Evolutionary conservation across 2,888 invertebrate genomes (phyloP), one percentile per base, ranked within the genome.

Genomic region (Odontocerum albicorne): DNA sequence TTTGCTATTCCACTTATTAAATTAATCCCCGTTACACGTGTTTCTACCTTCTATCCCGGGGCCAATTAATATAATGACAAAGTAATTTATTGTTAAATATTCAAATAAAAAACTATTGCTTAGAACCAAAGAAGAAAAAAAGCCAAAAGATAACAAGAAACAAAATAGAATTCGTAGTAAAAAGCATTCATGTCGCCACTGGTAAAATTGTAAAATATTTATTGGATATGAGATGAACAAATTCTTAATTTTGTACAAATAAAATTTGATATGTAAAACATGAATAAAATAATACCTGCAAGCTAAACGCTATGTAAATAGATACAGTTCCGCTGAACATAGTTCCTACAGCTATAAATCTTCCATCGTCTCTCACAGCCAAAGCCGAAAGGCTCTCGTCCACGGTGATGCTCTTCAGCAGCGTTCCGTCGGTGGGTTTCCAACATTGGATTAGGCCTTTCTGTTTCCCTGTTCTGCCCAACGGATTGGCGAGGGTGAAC

Each of bases 311-410:
- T 62, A 94, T 83, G 67, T 92, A 92, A 63, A 97, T 88, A 62
- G 90, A 87, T 10, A 97, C 91, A 64, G 90, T 91, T 42, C 96
- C 96, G 53, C 89, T 89, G 67, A 90, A 90, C 90, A 96, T 95
- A 33, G 94, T 94, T 6, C 96, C 97, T 12, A 94, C 85, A 51
- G 92, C 94, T 1, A 96, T 83, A 73, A 92, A 98, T 56, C 90
- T 79, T 0, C 97, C 97, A 75, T 97, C 94, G 70, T 94, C 91
- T 54, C 94, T 80, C 19, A 92, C 92, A 1, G 94, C 90, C 61
- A 95, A 75, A 12, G 93, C 91, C 2, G 92, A 88, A 21, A 93
- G 73, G 55, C 88, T 86, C 73, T 94, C 93, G 52, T 83, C 80
- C 53, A 88, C 83, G 20, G 80, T 72, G 39, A 82, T 81, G 1